phyloP scores from a whole-genome alignment of 2,797 vertebrate species.

The Leptodactylus fallax region DNA sequence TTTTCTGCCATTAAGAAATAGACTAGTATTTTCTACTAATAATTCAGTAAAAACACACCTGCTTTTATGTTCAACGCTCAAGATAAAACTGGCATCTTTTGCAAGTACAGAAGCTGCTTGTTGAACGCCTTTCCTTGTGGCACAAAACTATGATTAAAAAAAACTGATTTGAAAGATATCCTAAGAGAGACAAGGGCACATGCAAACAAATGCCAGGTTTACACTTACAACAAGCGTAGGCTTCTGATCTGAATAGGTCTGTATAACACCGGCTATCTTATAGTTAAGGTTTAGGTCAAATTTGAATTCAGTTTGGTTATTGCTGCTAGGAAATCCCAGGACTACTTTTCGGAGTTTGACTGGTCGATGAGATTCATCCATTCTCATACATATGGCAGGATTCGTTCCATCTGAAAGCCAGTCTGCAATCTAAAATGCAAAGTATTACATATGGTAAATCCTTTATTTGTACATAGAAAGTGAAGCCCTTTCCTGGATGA shows the following conservation, averaged over 20 bases:
- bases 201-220: slow-evolving; percentile 25
- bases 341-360: slow-evolving; percentile 95
- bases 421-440: slow-evolving; percentile 86
- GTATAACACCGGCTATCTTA: slow-evolving; percentile 91
- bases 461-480: no score
- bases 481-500: no score
- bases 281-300: slow-evolving; percentile 97
- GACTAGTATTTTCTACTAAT: not conserved
- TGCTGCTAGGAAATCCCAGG: slow-evolving; percentile 89
- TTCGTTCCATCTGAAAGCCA: slow-evolving; percentile 89
- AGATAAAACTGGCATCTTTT: slow-evolving; percentile 91
- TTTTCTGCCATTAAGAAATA: not conserved
- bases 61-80: slow-evolving; percentile 89
- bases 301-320: slow-evolving; percentile 92
- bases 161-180: slow-evolving; percentile 61
- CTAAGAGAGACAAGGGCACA: slow-evolving; percentile 56
- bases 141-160: slow-evolving; percentile 87
- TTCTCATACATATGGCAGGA: slow-evolving; percentile 86
- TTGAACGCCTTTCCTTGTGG: slow-evolving; percentile 96
- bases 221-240: slow-evolving; percentile 90
- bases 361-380: slow-evolving; percentile 93
- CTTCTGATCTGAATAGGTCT: slow-evolving; percentile 93
- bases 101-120: slow-evolving; percentile 90
- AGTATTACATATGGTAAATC: slow-evolving; percentile 57
- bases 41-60: slow-evolving; percentile 75